These are phyloP conservation scores for Panagrolaimus sp. DNA, from an alignment of 1,140 invertebrate species.

Conservation along the genomic window DNA sequence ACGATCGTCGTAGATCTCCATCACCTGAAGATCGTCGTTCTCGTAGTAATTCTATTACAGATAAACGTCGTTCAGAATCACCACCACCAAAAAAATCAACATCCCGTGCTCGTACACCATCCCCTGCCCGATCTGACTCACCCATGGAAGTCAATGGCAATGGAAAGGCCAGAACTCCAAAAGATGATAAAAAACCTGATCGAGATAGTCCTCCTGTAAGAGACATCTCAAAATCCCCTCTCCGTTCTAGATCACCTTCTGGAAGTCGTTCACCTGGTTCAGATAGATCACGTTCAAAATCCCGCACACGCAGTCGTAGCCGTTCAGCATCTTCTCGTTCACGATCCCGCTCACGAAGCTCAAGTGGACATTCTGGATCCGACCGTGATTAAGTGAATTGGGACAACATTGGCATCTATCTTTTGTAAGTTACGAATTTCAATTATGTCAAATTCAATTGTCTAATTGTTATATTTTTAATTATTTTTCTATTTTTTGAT, in stretches of 20 bases:
- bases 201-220: too few species aligned
- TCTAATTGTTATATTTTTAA: neutral
- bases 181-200: too few species aligned
- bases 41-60: conserved; percentile 11
- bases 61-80: neutral
- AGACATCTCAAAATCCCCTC: neutral
- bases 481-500: neutral
- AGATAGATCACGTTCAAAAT: conserved; percentile 16
- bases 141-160: neutral
- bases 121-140: neutral
- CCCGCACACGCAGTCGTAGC: conserved; percentile 21
- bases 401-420: too few species aligned
- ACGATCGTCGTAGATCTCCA: neutral
- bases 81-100: neutral
- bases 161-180: neutral
- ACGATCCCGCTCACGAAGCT: neutral
- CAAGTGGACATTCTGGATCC: neutral
- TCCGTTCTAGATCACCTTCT: neutral
- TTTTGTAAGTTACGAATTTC: neutral
- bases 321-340: conserved; percentile 19
- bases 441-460: too few species aligned
- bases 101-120: neutral
- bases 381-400: neutral
- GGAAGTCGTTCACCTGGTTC: neutral
- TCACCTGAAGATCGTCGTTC: neutral